Base-by-base conservation (phyloP, 2,113 vertebrate genomes). In the Dicentrarchus labrax region DNA sequence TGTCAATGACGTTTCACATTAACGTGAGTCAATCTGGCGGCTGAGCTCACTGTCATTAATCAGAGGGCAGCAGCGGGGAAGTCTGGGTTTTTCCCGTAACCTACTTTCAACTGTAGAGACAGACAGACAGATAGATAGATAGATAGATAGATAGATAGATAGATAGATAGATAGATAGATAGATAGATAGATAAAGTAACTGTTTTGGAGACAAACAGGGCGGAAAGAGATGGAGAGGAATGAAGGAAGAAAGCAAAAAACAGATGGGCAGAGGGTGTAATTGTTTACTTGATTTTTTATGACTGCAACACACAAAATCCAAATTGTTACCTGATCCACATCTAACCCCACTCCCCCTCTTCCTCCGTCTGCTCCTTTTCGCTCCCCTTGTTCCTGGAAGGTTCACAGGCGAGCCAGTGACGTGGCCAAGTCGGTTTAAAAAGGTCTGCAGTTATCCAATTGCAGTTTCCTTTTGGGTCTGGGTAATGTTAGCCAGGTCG, bases 1-100 rank as follows among this genome's bases (percentile, higher is more conserved):
- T 80, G 71, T 76, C 24, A 36, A 7, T 84, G 66, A 83, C 43
- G 70, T 64, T 82, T 86, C 82, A 76, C 76, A 62, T 86, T 77
- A 90, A 76, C 0, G 4, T 54, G 70, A 80, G 57, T 82, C 82
- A 80, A 76, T 76, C 76, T 89, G 68, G 59, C 71, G 12, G 9
- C 78, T 76, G 74, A 91, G 75, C 59, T 75, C 77, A 83, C 61
- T 78, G 76, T 87, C 83, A 87, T 91, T 88, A 89, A 91, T 93
- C 87, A 92, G 83, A 21, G 22, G 73, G 80, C 69, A 68, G 70
- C n/a, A 68, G 83, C 62, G 59, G 41, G 59, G 38, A 79, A 88
- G 72, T 76, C 78, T 75, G 77, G 57, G 56, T 68, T 90, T 91
- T 92, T 88, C 88, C 83, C 3, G 2, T 80, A 85, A 90, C 76